Base-by-base conservation (phyloP, 2,797 vertebrate species). In the Spatula clypeata region DNA sequence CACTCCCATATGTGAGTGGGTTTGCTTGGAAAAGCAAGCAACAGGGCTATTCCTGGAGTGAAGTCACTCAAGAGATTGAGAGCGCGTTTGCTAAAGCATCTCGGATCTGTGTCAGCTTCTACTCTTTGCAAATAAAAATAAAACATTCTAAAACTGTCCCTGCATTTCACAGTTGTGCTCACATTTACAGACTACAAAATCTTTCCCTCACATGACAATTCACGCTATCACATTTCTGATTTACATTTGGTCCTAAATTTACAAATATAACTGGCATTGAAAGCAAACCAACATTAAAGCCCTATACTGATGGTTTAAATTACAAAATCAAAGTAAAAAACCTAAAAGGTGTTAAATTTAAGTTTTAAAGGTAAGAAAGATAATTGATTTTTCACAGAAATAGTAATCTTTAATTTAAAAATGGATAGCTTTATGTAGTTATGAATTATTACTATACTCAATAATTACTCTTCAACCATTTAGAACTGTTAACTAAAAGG, bases 401-500 rank as follows among this genome's bases (percentile, higher is more conserved):
- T 34, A 90, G 70, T 79, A 88, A 89, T 94, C 92, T 97, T 97
- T 96, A 88, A 96, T 97, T 96, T 93, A 88, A 97, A 96, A 87
- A 71, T 44, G 31, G 60, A 79, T 89, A 90, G 44, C 86, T 88
- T 57, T 73, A 89, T 76, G 32, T 93, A 64, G 31, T 88, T 92
- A 90, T 44, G 13, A 93, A 88, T 93, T 96, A 97, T 62, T 94
- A 82, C 8, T 91, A 65, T 72, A 88, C 81, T 94, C 62, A 97
- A 93, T 94, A 95, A 88, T 87, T 92, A 95, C 64, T 94, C 96
- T 91, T 71, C 94, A 97, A 90, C 88, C 65, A 90, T 32, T 44
- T 65, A 87, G 66, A 95, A 92, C 18, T 86, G 73, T 70, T 72
- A 95, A 86, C 18, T 66, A 92, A 89, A 94, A 94, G 13, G 61